Evolutionary conservation across 2,797 vertebrate genomes (phyloP).

Genomic region (Alcedo atthis): DNA sequence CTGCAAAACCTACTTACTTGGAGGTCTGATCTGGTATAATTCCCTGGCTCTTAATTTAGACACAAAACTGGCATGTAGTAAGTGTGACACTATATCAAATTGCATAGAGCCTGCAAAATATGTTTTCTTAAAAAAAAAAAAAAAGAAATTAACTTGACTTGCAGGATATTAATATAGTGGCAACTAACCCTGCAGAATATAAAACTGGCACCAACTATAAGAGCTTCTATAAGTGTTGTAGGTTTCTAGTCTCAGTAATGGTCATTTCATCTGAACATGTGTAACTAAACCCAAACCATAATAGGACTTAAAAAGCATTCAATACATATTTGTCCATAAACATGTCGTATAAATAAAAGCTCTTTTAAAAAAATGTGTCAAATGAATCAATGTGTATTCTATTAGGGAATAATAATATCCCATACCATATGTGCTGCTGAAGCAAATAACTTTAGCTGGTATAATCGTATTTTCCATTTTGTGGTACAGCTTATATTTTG

Average conservation of each 20-base stretch:
- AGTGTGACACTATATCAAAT: conserved; percentile 42
- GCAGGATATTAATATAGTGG: conserved; percentile 76
- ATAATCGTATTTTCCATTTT: conserved; percentile 69
- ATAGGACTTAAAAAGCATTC: conserved; percentile 72
- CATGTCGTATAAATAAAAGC: conserved; percentile 75
- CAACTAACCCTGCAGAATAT: conserved; percentile 56
- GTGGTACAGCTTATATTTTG: conserved; percentile 49
- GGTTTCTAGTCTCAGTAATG: conserved; percentile 44
- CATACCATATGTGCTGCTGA: conserved; percentile 51
- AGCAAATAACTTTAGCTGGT: conserved; percentile 64
- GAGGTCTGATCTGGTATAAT: conserved; percentile 35
- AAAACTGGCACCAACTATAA: conserved; percentile 65
- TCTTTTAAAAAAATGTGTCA: conserved; percentile 53
- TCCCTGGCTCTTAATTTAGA: conserved; percentile 27
- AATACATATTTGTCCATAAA: conserved; percentile 76
- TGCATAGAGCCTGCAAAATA: conserved; percentile 61
- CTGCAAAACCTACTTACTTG: conserved; percentile 6
- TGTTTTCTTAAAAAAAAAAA: background rate
- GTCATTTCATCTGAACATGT: conserved; percentile 74
- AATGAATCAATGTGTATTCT: conserved; percentile 75
- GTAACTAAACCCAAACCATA: conserved; percentile 75
- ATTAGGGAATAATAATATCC: conserved; percentile 74
- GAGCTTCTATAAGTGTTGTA: conserved; percentile 57
- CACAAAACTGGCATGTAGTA: background rate
- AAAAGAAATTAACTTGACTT: conserved; percentile 59